Conservation (phyloP, 2,113 vertebrate species). For the Pseudorasbora parva region DNA sequence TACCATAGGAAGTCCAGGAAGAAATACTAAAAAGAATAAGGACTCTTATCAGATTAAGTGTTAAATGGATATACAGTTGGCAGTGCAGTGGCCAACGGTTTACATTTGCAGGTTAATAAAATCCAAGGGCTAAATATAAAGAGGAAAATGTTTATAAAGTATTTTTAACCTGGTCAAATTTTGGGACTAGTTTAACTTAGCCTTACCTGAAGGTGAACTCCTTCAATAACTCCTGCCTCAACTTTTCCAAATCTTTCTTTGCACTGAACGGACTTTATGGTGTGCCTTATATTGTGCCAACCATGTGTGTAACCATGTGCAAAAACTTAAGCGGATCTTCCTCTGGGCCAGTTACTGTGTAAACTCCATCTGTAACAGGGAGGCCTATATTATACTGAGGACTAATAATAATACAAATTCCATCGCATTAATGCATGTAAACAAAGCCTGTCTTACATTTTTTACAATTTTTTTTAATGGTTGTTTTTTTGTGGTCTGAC, state of each 20-base stretch:
- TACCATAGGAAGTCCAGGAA: slow-evolving; percentile 68
- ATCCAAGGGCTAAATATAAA: not conserved
- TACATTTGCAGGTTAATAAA: not conserved
- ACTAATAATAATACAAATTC: not conserved
- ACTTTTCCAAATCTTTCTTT: not conserved
- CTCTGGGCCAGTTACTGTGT: not conserved
- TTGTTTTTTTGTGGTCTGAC: too few species aligned
- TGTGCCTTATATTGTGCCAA: not conserved
- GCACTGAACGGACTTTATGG: not conserved
- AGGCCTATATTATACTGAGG: not conserved
- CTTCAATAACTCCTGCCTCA: not conserved
- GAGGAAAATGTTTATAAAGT: not conserved
- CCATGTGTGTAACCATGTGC: not conserved
- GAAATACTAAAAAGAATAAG: not conserved
- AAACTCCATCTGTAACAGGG: not conserved
- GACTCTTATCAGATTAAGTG: not conserved
- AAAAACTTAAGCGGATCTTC: not conserved
- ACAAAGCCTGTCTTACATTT: not conserved
- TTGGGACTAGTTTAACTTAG: not conserved
- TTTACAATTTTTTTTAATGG: too few species aligned
- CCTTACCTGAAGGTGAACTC: too few species aligned
- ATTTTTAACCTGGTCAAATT: not conserved
- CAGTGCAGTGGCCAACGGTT: not conserved
- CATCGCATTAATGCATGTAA: not conserved
- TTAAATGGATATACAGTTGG: not conserved